A percentile compares a stretch with the other conserved stretches of the same genome.
phyloP scores from a whole-genome alignment of 2,113 vertebrate genomes.

The Ovibos moschatus region DNA sequence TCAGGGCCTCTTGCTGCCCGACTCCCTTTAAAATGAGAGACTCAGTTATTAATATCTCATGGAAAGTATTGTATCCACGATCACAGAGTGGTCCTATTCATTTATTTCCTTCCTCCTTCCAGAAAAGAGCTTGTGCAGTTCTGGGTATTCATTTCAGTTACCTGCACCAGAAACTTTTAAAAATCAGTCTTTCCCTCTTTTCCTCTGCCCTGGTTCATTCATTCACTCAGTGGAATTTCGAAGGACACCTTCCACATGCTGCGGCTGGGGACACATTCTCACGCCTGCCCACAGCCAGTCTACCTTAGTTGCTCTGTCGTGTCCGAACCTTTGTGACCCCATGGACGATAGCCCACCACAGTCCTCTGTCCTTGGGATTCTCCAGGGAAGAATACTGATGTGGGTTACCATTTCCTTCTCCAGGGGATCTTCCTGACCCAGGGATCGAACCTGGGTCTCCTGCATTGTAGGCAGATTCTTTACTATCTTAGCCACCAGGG shows the following conservation, averaged over 20 bases:
- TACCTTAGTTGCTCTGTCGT: fast-evolving
- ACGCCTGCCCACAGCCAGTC: background rate
- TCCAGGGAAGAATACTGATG: background rate
- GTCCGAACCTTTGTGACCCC: no score
- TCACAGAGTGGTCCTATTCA: no score
- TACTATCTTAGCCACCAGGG: background rate
- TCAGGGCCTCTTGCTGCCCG: background rate
- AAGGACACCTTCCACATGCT: background rate
- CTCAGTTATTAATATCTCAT: fast-evolving
- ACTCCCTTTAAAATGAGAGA: background rate
- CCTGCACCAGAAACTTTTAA: fast-evolving
- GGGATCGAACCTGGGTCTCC: background rate
- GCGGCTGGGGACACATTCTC: background rate
- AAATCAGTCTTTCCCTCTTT: background rate
- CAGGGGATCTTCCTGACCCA: background rate
- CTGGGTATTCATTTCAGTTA: background rate
- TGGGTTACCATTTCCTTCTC: fast-evolving
- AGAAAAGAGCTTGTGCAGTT: fast-evolving
- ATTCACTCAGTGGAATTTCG: background rate
- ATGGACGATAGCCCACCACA: fast-evolving
- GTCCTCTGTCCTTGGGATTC: background rate
- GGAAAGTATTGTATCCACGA: fast-evolving
- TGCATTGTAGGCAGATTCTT: fast-evolving
- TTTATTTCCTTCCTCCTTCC: background rate
- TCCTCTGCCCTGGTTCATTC: background rate